Conservation (phyloP, 2,888 invertebrate species). For the Meiosimyza platycephala region DNA sequence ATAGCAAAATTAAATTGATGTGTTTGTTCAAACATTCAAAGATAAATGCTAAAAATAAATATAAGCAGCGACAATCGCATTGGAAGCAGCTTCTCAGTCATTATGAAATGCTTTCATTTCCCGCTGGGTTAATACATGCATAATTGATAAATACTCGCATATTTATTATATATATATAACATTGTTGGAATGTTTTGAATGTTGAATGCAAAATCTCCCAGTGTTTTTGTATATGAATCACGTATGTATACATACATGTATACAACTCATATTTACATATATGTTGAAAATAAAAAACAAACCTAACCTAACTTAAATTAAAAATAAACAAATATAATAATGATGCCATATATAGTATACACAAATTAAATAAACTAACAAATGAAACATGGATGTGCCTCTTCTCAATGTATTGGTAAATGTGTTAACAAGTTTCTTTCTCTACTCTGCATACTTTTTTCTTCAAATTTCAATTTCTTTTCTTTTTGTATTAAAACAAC, state of each 20-base stretch:
- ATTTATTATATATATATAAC: conserved; percentile 23
- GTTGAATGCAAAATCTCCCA: conserved; percentile 53
- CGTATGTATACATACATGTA: background rate
- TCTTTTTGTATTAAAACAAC: no score
- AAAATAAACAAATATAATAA: conserved; percentile 2
- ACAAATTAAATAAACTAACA: conserved; percentile 15
- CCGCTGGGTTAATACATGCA: conserved; percentile 15
- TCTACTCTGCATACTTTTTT: conserved; percentile 47
- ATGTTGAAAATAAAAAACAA: background rate
- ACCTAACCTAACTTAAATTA: background rate
- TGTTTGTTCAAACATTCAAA: no score
- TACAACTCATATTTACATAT: background rate
- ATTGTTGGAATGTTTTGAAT: conserved; percentile 51
- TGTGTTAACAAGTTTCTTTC: conserved; percentile 66
- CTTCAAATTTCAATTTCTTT: conserved; percentile 10
- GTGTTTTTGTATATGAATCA: conserved; percentile 31
- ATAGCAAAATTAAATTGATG: no score
- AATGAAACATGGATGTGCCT: conserved; percentile 53
- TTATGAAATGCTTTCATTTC: no score
- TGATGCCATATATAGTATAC: background rate
- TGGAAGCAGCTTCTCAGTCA: no score
- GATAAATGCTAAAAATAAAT: no score
- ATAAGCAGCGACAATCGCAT: no score
- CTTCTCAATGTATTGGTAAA: conserved; percentile 59
- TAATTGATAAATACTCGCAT: conserved; percentile 33